Conservation (phyloP, 2,113 vertebrate genomes). For the Apodemus speciosus region DNA sequence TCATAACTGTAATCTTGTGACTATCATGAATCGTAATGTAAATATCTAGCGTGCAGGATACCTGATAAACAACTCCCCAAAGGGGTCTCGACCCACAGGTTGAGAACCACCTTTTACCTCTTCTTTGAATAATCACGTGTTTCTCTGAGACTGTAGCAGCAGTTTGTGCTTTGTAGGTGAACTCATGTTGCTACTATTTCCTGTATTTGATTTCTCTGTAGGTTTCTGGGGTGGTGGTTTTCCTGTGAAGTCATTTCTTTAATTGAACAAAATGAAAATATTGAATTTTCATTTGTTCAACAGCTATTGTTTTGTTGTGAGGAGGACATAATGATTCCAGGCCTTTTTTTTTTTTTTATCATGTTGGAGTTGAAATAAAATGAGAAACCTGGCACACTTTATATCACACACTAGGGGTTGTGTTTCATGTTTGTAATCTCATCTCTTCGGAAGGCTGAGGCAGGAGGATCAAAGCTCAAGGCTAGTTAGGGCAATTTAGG, state of each 20-base stretch:
- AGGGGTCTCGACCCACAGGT: neutral
- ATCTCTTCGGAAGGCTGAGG: neutral
- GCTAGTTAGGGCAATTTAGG: neutral
- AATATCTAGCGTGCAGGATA: neutral
- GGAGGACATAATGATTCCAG: neutral
- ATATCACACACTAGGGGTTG: neutral
- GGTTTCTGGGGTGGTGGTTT: neutral
- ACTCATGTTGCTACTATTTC: neutral
- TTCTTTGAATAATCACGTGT: too few relatives aligned
- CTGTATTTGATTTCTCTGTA: neutral
- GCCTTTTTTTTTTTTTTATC: neutral
- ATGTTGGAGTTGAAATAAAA: neutral
- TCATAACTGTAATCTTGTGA: neutral
- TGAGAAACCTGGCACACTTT: neutral
- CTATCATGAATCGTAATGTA: neutral
- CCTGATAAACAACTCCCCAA: neutral
- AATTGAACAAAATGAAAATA: neutral
- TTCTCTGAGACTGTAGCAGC: neutral
- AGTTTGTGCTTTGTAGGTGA: neutral
- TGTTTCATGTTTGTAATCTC: neutral
- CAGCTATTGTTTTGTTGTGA: neutral
- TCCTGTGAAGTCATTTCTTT: neutral
- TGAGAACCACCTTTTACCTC: neutral
- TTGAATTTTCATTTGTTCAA: neutral
- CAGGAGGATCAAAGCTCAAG: neutral